These are phyloP conservation scores for Saguinus midas DNA, from an alignment of 2,113 vertebrate species.

Conservation along the genomic window DNA sequence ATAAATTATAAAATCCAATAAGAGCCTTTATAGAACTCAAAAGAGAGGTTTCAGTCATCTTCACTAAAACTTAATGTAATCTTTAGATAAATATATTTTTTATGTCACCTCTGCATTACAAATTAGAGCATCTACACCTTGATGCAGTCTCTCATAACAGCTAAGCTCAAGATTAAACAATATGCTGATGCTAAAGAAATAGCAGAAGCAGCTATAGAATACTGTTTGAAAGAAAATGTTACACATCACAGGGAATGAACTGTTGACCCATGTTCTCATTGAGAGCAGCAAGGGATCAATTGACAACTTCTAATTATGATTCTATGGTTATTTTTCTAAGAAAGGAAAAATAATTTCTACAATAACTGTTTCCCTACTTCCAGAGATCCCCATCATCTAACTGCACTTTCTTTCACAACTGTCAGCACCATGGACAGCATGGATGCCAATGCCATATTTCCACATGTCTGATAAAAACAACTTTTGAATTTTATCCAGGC, in stretches of 20 bases:
- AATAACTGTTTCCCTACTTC: neutral
- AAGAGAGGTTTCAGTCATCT: slow-evolving; percentile 52
- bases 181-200: slow-evolving; percentile 25
- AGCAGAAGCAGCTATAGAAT: slow-evolving; percentile 52
- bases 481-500: neutral
- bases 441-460: neutral
- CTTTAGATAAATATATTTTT: slow-evolving; percentile 66
- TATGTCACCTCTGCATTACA: slow-evolving; percentile 70
- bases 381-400: neutral
- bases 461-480: neutral
- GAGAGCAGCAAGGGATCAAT: slow-evolving; percentile 54
- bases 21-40: slow-evolving; percentile 44
- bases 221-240: slow-evolving; percentile 54
- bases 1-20: slow-evolving; percentile 50
- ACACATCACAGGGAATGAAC: slow-evolving; percentile 24
- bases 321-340: slow-evolving; percentile 33
- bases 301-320: slow-evolving; percentile 54
- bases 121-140: slow-evolving; percentile 77
- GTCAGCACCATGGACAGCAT: neutral
- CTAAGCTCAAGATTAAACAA: slow-evolving; percentile 80
- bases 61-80: slow-evolving; percentile 72
- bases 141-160: slow-evolving; percentile 38
- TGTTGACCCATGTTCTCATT: slow-evolving; percentile 47
- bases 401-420: neutral
- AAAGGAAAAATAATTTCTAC: slow-evolving; percentile 12